Conservation (phyloP, 1,140 invertebrate species). For the Sinella curviseta region DNA sequence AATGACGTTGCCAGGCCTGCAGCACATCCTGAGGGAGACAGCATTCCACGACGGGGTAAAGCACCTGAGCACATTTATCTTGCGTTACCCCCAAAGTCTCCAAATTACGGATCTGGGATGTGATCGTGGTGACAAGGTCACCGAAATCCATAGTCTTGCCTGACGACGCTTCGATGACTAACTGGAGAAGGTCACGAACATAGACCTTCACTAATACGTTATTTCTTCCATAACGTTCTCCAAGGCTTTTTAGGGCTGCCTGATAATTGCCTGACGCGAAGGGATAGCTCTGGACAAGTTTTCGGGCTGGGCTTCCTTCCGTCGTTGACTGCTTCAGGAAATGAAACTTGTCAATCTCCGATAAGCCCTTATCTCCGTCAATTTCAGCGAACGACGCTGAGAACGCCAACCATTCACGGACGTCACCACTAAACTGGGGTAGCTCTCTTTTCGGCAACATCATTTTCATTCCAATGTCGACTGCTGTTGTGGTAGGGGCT, state of each 20-base stretch:
- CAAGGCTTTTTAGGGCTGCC: slow-evolving; percentile 17
- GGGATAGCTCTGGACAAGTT: slow-evolving; percentile 32
- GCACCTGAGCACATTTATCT: slow-evolving; percentile 53
- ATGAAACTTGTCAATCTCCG: slow-evolving; percentile 51
- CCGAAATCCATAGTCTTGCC: not conserved
- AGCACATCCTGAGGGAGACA: slow-evolving; percentile 51
- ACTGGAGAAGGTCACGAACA: slow-evolving; percentile 18
- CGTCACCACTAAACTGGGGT: not conserved
- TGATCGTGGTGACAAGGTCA: slow-evolving; percentile 41
- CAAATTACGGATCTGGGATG: slow-evolving; percentile 50
- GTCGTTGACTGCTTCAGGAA: slow-evolving; percentile 41
- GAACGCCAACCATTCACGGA: not conserved
- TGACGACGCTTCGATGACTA: not conserved
- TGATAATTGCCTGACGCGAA: slow-evolving; percentile 33
- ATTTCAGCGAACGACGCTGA: not conserved
- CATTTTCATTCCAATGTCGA: too few relatives aligned
- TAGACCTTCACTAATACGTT: slow-evolving; percentile 29
- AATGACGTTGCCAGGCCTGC: slow-evolving; percentile 50
- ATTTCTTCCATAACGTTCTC: slow-evolving; percentile 17
- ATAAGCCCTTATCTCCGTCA: slow-evolving; percentile 51
- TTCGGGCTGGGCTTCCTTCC: not conserved
- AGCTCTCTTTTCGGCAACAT: too few relatives aligned
- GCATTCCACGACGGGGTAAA: slow-evolving; percentile 54
- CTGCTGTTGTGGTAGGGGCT: too few relatives aligned
- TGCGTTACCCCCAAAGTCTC: slow-evolving; percentile 53